Conservation (phyloP, 1,140 invertebrate genomes). For the Penaeus vannamei region DNA sequence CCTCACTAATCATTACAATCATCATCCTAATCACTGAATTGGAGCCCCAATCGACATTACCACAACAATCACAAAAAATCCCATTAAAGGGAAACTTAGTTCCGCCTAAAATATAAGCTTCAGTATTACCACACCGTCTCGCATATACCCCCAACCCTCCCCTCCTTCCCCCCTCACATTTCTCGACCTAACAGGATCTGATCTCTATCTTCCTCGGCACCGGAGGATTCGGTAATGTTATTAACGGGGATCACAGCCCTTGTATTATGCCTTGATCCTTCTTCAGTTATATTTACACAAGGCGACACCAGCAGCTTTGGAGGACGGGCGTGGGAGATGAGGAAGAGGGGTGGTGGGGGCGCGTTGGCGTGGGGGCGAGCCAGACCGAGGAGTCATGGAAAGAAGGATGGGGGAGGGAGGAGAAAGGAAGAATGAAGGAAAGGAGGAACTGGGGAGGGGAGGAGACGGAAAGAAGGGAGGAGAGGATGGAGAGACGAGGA, state of each 20-base stretch:
- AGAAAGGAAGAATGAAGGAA: not conserved
- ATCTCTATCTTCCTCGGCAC: constrained; percentile 40
- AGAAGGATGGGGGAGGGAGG: not conserved
- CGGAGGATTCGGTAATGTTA: constrained; percentile 41
- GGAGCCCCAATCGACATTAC: no score
- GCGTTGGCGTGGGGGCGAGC: not conserved
- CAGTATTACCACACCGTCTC: no score
- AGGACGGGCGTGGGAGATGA: not conserved
- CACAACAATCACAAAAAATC: no score
- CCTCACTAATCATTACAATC: no score
- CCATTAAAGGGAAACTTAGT: no score
- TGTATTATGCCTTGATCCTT: constrained; percentile 38
- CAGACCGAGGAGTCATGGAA: not conserved
- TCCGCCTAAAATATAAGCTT: no score
- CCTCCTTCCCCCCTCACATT: not conserved
- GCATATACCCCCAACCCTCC: no score
- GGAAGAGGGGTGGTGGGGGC: not conserved
- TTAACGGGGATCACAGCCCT: constrained; percentile 49
- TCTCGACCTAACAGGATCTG: constrained; percentile 38
- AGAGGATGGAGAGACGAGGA: not conserved
- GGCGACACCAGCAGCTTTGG: not conserved
- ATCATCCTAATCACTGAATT: no score
- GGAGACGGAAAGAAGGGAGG: not conserved
- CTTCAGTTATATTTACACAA: constrained; percentile 46
- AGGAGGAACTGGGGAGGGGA: not conserved